Evolutionary conservation across 2,888 invertebrate genomes (phyloP).

Genomic region (Lutraria lutraria): DNA sequence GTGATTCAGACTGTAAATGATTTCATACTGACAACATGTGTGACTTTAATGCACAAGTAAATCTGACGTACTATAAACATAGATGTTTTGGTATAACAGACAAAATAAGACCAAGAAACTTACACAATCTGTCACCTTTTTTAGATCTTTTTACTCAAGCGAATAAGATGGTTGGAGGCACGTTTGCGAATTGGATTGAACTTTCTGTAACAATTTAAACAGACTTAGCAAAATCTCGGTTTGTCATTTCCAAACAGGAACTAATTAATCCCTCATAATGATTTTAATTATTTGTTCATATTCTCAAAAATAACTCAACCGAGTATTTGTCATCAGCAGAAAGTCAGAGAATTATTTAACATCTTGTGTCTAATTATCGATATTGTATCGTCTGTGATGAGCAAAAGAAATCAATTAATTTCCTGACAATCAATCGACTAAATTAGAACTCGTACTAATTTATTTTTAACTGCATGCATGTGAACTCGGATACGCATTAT

Average conservation of each 20-base stretch:
- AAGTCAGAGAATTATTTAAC: background rate
- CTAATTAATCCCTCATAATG: background rate
- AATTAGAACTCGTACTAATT: constrained; percentile 1
- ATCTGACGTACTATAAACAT: too few species aligned
- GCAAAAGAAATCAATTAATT: background rate
- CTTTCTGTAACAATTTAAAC: too few species aligned
- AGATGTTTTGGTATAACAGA: too few species aligned
- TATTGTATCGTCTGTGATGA: background rate
- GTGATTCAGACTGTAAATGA: too few species aligned
- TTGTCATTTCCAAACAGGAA: background rate
- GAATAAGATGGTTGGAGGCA: too few species aligned
- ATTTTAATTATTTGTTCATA: background rate
- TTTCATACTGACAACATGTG: too few species aligned
- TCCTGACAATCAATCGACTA: background rate
- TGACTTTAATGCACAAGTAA: too few species aligned
- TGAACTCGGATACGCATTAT: background rate
- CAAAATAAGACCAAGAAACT: too few species aligned
- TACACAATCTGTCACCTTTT: too few species aligned
- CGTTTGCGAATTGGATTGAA: too few species aligned
- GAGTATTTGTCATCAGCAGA: background rate
- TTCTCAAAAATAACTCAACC: background rate
- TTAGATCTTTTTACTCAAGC: too few species aligned
- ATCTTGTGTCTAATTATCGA: background rate
- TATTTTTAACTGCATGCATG: background rate
- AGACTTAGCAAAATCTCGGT: too few species aligned